A percentile compares a stretch with the other conserved stretches of the same genome.
Evolutionary conservation across 2,888 invertebrate genomes (phyloP).

Genomic region (Stenotaenia linearis): DNA sequence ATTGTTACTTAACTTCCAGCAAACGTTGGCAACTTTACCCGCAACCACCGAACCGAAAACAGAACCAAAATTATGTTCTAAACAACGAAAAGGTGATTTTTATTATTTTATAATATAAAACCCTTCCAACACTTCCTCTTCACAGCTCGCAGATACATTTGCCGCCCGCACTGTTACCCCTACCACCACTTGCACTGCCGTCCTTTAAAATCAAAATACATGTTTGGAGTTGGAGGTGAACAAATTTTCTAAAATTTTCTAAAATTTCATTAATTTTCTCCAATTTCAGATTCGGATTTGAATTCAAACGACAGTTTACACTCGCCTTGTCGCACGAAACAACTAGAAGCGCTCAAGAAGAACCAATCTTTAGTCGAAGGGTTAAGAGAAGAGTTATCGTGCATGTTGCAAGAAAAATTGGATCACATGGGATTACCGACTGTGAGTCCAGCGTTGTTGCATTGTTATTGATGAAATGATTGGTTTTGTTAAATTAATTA

Average conservation of each 20-base stretch:
- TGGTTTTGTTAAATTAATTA: background rate
- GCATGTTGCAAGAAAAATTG: slow-evolving; percentile 19
- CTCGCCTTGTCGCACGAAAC: background rate
- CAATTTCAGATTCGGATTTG: background rate
- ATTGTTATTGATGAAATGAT: background rate
- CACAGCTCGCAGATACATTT: slow-evolving; percentile 17
- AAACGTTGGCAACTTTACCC: background rate
- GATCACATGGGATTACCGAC: background rate
- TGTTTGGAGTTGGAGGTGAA: background rate
- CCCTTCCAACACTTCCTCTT: background rate
- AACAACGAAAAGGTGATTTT: background rate
- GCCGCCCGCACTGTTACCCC: background rate
- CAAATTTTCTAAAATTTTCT: background rate
- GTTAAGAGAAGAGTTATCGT: background rate
- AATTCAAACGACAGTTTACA: background rate
- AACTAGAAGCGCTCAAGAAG: background rate
- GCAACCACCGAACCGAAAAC: background rate
- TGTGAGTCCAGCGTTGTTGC: slow-evolving; percentile 27
- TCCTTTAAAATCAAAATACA: background rate
- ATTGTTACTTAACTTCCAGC: too few relatives aligned
- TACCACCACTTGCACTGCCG: slow-evolving; percentile 5
- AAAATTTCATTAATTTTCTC: too few relatives aligned
- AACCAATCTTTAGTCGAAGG: slow-evolving; percentile 14
- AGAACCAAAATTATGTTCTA: background rate
- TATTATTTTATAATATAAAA: background rate